phyloP scores from a whole-genome alignment of 2,888 invertebrate genomes.

The Anarsia innoxiella region DNA sequence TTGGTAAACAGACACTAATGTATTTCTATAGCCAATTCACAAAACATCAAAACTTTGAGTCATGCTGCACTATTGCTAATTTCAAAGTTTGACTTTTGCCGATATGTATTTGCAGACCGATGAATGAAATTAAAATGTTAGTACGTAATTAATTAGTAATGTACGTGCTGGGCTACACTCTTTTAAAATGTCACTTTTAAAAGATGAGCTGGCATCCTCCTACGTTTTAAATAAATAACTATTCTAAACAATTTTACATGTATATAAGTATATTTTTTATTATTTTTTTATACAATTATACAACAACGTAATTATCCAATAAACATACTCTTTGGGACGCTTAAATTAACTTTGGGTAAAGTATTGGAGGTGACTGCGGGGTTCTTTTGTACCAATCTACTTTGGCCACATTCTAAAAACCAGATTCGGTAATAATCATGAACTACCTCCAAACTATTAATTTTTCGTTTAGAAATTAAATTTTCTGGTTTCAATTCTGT shows the following conservation, averaged over 20 bases:
- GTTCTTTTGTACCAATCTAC: too few species aligned
- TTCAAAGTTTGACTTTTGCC: conserved; percentile 68
- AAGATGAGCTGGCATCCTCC: conserved; percentile 55
- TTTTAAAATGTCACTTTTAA: conserved; percentile 66
- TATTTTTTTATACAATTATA: conserved; percentile 70
- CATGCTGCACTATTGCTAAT: conserved; percentile 29
- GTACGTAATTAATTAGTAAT: conserved; percentile 46
- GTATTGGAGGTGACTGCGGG: conserved; percentile 30
- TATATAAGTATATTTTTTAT: conserved; percentile 68
- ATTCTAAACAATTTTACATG: conserved; percentile 68
- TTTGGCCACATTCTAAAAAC: too few species aligned
- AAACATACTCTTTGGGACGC: conserved; percentile 70
- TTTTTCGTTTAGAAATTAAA: too few species aligned
- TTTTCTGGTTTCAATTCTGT: too few species aligned
- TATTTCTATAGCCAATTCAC: conserved; percentile 32
- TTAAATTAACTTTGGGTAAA: conserved; percentile 67
- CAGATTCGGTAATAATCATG: too few species aligned
- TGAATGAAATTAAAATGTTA: conserved; percentile 36
- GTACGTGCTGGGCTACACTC: conserved; percentile 48
- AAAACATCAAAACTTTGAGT: conserved; percentile 65
- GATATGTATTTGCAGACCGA: conserved; percentile 30
- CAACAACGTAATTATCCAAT: conserved; percentile 60
- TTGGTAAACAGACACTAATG: conserved; percentile 31
- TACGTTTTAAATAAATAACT: conserved; percentile 67
- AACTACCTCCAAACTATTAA: too few species aligned